Conservation (phyloP, 2,797 vertebrate genomes). For the Rhabdophis nuchalis region DNA sequence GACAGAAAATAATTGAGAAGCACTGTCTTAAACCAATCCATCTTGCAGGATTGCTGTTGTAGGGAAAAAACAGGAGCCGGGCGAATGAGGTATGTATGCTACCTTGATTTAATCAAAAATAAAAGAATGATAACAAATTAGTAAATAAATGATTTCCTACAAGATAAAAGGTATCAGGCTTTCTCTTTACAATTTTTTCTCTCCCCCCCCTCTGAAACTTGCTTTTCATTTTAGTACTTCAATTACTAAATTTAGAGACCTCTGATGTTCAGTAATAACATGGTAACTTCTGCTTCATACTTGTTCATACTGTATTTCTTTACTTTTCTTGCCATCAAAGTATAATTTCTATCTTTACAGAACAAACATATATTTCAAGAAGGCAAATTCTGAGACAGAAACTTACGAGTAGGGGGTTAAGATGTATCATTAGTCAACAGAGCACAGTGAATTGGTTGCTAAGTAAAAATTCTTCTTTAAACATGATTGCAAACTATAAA, state of each 20-base stretch:
- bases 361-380: not conserved
- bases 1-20: too few species aligned
- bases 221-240: not conserved
- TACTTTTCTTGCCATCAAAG: not conserved
- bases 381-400: not conserved
- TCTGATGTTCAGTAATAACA: not conserved
- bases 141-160: not conserved
- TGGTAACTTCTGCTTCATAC: not conserved
- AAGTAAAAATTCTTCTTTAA: not conserved
- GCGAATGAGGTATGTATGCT: not conserved
- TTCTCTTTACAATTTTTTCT: not conserved
- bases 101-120: not conserved
- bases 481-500: not conserved
- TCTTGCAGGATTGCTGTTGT: not conserved
- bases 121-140: not conserved
- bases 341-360: not conserved
- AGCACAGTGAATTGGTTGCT: not conserved
- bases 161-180: not conserved
- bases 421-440: not conserved
- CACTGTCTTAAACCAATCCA: not conserved
- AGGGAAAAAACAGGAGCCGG: not conserved
- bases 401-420: not conserved
- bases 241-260: not conserved
- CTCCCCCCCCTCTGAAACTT: too few species aligned
- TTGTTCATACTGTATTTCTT: not conserved